A percentile compares a stretch with the other conserved stretches of the same genome.
These are phyloP conservation scores for Volucella inflata DNA, from an alignment of 2,888 invertebrate species.

Conservation along the genomic window DNA sequence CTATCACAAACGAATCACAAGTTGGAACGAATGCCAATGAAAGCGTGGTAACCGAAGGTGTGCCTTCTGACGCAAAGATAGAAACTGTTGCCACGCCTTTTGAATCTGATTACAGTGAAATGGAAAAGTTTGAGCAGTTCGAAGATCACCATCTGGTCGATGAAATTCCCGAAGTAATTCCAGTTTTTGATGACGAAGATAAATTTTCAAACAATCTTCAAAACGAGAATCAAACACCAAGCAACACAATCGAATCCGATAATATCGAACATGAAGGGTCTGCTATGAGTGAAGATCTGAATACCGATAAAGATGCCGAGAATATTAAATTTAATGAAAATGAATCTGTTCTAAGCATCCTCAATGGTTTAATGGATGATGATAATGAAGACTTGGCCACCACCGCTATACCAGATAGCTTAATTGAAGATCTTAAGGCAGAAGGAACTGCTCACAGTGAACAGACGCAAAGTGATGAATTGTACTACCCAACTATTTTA, in stretches of 20 bases:
- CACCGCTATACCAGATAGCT: conserved; percentile 77
- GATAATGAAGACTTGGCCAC: conserved; percentile 78
- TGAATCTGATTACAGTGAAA: conserved; percentile 70
- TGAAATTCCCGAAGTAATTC: conserved; percentile 24
- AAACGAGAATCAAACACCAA: background rate
- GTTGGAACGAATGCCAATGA: conserved; percentile 62
- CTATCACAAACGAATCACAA: conserved; percentile 54
- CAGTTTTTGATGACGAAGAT: conserved; percentile 19
- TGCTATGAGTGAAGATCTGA: conserved; percentile 16
- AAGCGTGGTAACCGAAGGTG: conserved; percentile 69
- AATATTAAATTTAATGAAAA: conserved; percentile 79
- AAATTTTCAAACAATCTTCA: conserved; percentile 9
- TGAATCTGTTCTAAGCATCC: conserved; percentile 81
- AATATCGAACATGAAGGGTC: conserved; percentile 10
- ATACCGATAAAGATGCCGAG: background rate
- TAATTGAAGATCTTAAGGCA: conserved; percentile 69
- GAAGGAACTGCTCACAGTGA: conserved; percentile 60
- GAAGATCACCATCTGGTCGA: conserved; percentile 56
- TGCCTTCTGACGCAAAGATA: conserved; percentile 74
- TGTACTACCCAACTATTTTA: conserved; percentile 65
- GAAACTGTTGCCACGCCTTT: conserved; percentile 77
- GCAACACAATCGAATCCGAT: background rate
- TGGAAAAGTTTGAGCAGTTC: conserved; percentile 63
- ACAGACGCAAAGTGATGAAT: conserved; percentile 39
- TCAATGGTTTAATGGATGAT: conserved; percentile 80